These are phyloP conservation scores for Pelobates cultripes DNA, from an alignment of 2,797 vertebrate species.

Conservation along the genomic window DNA sequence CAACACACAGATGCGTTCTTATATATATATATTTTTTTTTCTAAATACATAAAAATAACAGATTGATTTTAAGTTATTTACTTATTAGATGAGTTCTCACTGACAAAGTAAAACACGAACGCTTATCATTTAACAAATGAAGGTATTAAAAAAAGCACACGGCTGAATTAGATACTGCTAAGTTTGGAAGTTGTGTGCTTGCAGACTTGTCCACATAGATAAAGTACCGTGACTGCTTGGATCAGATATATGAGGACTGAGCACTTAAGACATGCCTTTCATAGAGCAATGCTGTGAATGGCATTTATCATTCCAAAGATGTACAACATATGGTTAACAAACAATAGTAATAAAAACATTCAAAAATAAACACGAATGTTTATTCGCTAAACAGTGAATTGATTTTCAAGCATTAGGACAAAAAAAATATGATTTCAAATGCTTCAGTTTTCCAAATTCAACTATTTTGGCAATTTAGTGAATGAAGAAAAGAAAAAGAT, in stretches of 20 bases:
- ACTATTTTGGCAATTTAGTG: too few relatives aligned
- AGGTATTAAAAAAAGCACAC: not conserved
- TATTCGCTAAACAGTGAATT: too few relatives aligned
- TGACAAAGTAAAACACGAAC: not conserved
- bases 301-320: not conserved
- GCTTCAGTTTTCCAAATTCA: too few relatives aligned
- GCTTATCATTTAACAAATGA: not conserved
- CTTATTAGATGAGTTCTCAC: not conserved
- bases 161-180: not conserved
- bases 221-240: not conserved
- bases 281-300: conserved; percentile 1
- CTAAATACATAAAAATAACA: too few relatives aligned
- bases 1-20: too few relatives aligned
- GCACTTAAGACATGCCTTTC: not conserved
- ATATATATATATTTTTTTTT: too few relatives aligned
- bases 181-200: not conserved
- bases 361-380: too few relatives aligned
- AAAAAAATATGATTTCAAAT: too few relatives aligned
- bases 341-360: too few relatives aligned
- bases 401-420: too few relatives aligned
- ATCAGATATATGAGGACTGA: not conserved
- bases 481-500: too few relatives aligned
- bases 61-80: too few relatives aligned
- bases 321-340: not conserved
- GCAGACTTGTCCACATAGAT: not conserved